Evolutionary conservation across 2,888 invertebrate species (phyloP).

Genomic region (Theodoxus fluviatilis): DNA sequence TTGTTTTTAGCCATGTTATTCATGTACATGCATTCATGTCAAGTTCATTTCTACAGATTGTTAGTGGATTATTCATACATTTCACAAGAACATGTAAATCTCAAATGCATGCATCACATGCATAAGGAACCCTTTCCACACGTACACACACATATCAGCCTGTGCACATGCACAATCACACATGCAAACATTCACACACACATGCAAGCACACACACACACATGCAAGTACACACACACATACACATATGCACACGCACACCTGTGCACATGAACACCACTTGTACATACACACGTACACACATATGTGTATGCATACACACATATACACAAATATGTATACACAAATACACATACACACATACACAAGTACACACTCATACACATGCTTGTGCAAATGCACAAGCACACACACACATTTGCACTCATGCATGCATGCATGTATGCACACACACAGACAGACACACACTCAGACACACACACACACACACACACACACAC

Average conservation of each 20-base stretch:
- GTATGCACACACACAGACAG: neutral
- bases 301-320: constrained; percentile 9
- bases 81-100: too few relatives aligned
- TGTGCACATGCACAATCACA: neutral
- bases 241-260: neutral
- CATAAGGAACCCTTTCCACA: too few relatives aligned
- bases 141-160: neutral
- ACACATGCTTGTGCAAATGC: neutral
- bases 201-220: constrained; percentile 1
- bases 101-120: too few relatives aligned
- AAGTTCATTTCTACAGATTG: too few relatives aligned
- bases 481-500: neutral
- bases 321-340: constrained; percentile 5
- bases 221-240: constrained; percentile 14
- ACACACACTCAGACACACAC: neutral
- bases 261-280: neutral
- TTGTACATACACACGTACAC: constrained; percentile 6
- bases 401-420: constrained; percentile 9
- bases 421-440: neutral
- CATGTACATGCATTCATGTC: too few relatives aligned
- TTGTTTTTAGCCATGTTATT: too few relatives aligned
- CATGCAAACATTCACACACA: neutral
- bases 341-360: neutral
- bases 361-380: constrained; percentile 1
- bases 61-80: too few relatives aligned